A percentile compares a stretch with the other conserved stretches of the same genome.
phyloP scores from a whole-genome alignment of 2,888 invertebrate genomes.

The Ametastegia equiseti region DNA sequence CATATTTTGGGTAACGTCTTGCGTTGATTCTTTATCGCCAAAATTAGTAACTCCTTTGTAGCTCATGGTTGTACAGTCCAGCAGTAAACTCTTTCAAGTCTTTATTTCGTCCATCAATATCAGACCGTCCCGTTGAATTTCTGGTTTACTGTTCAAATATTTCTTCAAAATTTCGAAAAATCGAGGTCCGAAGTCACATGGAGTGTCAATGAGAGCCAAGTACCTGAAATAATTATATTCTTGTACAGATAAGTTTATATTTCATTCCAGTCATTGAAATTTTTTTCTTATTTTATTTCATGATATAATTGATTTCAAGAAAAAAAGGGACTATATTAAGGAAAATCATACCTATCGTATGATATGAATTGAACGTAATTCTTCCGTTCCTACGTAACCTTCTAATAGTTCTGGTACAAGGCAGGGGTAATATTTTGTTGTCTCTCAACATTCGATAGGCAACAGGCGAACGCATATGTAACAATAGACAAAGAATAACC shows the following conservation, averaged over 20 bases:
- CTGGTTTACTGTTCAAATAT: not conserved
- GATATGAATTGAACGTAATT: not conserved
- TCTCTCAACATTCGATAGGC: not conserved
- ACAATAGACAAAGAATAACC: not conserved
- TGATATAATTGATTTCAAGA: not conserved
- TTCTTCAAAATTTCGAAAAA: not conserved
- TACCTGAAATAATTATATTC: not conserved
- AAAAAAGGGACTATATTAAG: not conserved
- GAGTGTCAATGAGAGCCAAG: not conserved
- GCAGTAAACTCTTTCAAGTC: not conserved
- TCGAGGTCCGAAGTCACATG: not conserved
- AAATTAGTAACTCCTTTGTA: not conserved
- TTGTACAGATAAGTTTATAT: not conserved
- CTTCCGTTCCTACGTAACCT: too few species aligned
- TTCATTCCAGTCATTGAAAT: not conserved
- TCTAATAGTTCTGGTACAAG: conserved; percentile 4
- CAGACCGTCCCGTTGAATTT: not conserved
- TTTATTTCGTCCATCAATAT: not conserved
- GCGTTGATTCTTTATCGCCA: not conserved
- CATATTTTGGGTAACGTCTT: not conserved
- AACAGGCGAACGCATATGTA: conserved; percentile 1
- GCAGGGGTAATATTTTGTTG: not conserved
- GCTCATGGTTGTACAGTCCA: not conserved
- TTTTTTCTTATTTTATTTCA: not conserved
- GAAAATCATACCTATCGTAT: not conserved